phyloP scores from a whole-genome alignment of 2,888 invertebrate species.

The Frankliniella intonsa region DNA sequence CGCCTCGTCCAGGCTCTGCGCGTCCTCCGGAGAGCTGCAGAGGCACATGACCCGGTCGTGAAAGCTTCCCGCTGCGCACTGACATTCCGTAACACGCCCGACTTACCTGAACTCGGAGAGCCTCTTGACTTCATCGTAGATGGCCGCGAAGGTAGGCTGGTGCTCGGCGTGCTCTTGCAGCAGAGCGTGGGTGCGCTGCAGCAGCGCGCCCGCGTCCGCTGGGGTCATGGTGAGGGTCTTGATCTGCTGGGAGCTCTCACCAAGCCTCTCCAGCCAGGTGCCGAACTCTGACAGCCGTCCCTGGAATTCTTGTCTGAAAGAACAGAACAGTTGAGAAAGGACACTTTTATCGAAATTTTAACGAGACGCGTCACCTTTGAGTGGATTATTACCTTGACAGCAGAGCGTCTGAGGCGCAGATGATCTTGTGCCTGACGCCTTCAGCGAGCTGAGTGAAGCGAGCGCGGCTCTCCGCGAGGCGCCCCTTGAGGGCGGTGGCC shows the following conservation, averaged over 20 bases:
- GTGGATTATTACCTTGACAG: slow-evolving; percentile 51
- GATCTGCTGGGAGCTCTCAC: slow-evolving; percentile 44
- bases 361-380: not conserved
- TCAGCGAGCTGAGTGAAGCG: slow-evolving; percentile 72
- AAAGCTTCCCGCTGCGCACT: too few species aligned
- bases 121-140: slow-evolving; percentile 78
- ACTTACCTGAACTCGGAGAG: slow-evolving; percentile 49
- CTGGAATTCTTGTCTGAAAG: slow-evolving; percentile 69
- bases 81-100: too few species aligned
- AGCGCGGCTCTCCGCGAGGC: slow-evolving; percentile 53
- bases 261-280: slow-evolving; percentile 72
- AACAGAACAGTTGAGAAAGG: slow-evolving; percentile 29
- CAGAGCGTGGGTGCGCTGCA: slow-evolving; percentile 73
- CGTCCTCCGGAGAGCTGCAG: slow-evolving; percentile 68
- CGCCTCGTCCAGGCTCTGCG: slow-evolving; percentile 64
- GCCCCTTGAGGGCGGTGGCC: slow-evolving; percentile 58
- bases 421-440: slow-evolving; percentile 67
- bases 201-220: slow-evolving; percentile 71
- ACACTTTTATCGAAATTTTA: not conserved
- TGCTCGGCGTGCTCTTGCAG: slow-evolving; percentile 82
- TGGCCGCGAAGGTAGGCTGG: slow-evolving; percentile 68
- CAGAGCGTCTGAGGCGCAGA: slow-evolving; percentile 74
- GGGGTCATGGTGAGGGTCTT: slow-evolving; percentile 76
- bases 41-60: slow-evolving; percentile 39
- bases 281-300: slow-evolving; percentile 72